Evolutionary conservation across 1,140 invertebrate genomes (phyloP), one percentile per base, ranked within the genome.

Genomic region (Vanessa tameamea): DNA sequence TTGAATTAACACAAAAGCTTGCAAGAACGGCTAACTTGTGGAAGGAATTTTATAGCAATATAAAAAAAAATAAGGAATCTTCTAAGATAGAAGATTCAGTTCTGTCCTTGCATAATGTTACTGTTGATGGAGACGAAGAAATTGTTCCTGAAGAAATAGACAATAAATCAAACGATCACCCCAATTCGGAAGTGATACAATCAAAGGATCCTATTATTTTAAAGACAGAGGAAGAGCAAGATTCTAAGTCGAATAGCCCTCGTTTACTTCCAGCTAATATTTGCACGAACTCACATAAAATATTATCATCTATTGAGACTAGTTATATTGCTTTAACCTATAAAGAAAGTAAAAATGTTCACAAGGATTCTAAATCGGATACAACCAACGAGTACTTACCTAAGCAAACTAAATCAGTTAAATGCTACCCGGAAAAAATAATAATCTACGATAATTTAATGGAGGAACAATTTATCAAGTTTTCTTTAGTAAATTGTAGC

Each of bases 1-100:
- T 92, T 78, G 80, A 82, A 61, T 73, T 91, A 73, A 87, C 84
- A 6, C 78, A 83, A 31, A 76, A 75, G 43, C 70, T 89, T 23
- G 74, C 76, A 70, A 86, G 90, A 78, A 90, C 87, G 20, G 57
- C 75, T 16, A 76, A 76, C 16, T 70, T 81, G 68, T 89, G 88
- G 87, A 51, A 82, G 71, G 53, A 74, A 63, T 73, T 84, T 13
- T 66, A 86, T 70, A 48, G 23, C n/a, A 68, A 65, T 59, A 13
- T 16, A 9, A 78, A 75, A 57, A 76, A 77, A 75, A 26, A 9
- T 26, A 77, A 69, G 61, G 66, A 70, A 20, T 23, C 48, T 53
- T 15, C 69, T 57, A 72, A 74, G 47, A 51, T 66, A 16, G 65
- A 78, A 64, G 20, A 65, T 37, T 53, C 76, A 20, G 47, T 73